Percentiles rank a stretch among this genome's conserved stretches.
These are phyloP conservation scores for Grammatotria lemairii DNA, from an alignment of 2,113 vertebrate genomes.

Conservation along the genomic window DNA sequence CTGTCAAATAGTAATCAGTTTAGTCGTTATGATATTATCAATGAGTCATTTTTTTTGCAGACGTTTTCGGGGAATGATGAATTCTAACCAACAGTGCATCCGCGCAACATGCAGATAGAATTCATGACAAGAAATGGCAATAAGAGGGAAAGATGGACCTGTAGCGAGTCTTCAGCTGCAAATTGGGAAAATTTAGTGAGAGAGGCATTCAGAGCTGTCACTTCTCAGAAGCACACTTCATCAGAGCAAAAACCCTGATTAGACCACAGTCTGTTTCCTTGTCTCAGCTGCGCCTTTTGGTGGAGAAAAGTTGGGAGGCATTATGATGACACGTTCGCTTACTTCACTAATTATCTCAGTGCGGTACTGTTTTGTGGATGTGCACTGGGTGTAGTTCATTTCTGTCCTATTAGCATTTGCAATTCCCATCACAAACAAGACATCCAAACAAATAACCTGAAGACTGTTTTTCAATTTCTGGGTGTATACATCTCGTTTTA, in stretches of 20 bases:
- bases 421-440: background rate
- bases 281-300: background rate
- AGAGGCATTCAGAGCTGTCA: constrained; percentile 9
- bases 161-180: background rate
- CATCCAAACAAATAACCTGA: background rate
- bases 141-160: background rate
- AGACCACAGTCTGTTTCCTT: background rate
- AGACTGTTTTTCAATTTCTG: background rate
- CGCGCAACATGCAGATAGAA: background rate
- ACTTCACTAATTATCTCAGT: background rate
- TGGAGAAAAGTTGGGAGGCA: background rate
- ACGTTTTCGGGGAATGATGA: background rate
- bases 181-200: background rate
- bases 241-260: background rate
- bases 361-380: background rate
- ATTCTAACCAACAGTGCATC: background rate
- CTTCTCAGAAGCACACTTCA: constrained; percentile 20
- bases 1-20: background rate
- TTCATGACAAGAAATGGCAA: background rate
- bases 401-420: background rate
- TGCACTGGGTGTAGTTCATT: background rate
- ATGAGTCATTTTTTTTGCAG: background rate
- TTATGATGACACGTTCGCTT: background rate
- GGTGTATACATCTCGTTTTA: background rate
- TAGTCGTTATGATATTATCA: background rate